These are phyloP conservation scores for Harmothoe impar DNA, from an alignment of 2,888 invertebrate genomes.

Conservation along the genomic window DNA sequence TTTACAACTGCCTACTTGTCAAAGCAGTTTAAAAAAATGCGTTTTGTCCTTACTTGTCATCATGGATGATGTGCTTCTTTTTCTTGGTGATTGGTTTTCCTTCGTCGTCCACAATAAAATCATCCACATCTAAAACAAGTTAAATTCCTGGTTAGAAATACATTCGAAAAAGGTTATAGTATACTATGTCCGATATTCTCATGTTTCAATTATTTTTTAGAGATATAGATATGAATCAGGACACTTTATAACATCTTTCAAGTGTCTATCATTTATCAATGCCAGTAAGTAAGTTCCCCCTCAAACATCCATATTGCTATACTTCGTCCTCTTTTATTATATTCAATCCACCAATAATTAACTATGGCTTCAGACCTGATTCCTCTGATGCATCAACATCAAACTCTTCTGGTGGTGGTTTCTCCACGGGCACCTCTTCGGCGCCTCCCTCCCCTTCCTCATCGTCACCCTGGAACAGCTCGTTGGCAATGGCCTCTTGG, in stretches of 20 bases:
- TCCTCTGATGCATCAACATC: conserved; percentile 68
- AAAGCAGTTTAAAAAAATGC: no score
- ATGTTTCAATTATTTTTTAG: no score
- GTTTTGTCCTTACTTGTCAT: conserved; percentile 77
- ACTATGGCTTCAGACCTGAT: conserved; percentile 64
- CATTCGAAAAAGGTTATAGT: no score
- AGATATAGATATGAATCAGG: no score
- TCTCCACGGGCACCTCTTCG: conserved; percentile 88
- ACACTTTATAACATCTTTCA: no score
- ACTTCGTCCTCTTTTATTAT: no score
- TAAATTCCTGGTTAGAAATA: neutral
- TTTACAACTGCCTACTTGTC: no score
- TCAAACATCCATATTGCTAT: no score
- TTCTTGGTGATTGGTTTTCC: conserved; percentile 81
- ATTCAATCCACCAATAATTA: no score
- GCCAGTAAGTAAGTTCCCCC: no score
- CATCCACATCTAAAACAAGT: conserved; percentile 87
- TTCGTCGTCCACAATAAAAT: conserved; percentile 98
- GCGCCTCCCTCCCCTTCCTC: conserved; percentile 84
- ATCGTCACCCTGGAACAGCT: conserved; percentile 82
- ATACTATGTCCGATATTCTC: no score
- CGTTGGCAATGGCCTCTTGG: conserved; percentile 79
- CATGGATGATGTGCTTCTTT: conserved; percentile 81
- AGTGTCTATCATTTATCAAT: no score
- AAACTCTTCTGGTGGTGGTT: conserved; percentile 85